Evolutionary conservation across 2,888 invertebrate genomes (phyloP).

Genomic region (Macropis europaea): DNA sequence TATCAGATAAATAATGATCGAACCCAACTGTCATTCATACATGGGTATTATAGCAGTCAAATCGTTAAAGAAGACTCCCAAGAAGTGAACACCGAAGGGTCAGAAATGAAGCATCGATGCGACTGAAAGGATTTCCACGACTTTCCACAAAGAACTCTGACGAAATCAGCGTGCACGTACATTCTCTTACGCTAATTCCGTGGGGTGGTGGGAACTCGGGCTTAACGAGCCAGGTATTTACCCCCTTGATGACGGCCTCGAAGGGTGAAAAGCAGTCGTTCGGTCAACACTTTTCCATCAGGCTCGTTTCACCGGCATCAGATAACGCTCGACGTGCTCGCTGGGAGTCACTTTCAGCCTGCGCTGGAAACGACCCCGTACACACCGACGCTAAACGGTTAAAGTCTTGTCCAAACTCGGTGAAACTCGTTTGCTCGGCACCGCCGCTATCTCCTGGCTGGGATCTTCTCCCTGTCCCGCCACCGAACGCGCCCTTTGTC

Average conservation of each 20-base stretch:
- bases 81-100: too few relatives aligned
- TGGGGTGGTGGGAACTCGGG: conserved; percentile 13
- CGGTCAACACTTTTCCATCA: conserved; percentile 58
- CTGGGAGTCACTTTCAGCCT: conserved; percentile 54
- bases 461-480: conserved; percentile 50
- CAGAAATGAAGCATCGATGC: too few relatives aligned
- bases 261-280: conserved; percentile 31
- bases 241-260: conserved; percentile 17
- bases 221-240: conserved; percentile 57
- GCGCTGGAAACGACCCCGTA: conserved; percentile 34
- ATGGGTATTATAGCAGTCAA: too few relatives aligned
- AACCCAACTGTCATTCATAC: too few relatives aligned
- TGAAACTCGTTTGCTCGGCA: conserved; percentile 60
- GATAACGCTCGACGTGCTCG: conserved; percentile 50
- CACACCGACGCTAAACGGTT: conserved; percentile 52
- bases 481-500: not conserved
- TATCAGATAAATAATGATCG: too few relatives aligned
- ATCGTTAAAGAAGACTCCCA: too few relatives aligned
- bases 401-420: conserved; percentile 64
- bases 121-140: too few relatives aligned
- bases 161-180: conserved; percentile 2
- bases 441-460: conserved; percentile 47
- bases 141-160: conserved; percentile 20
- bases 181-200: conserved; percentile 42
- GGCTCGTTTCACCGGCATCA: conserved; percentile 49